Percentiles rank a stretch among this genome's conserved stretches.
phyloP scores from a whole-genome alignment of 2,888 invertebrate species.

The Chymomyza caudatula region DNA sequence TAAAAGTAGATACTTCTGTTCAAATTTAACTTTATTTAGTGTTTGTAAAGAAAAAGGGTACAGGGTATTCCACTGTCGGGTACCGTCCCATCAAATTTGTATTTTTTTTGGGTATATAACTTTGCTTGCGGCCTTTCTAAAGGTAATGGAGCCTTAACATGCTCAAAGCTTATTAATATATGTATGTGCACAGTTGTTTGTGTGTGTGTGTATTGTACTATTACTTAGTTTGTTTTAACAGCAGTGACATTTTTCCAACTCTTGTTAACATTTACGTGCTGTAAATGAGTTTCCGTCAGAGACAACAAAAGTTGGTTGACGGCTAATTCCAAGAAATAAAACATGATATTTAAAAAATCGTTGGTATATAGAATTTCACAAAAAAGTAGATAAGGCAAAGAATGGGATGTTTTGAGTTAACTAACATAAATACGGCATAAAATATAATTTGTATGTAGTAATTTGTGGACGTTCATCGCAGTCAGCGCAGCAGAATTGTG shows the following conservation, averaged over 20 bases:
- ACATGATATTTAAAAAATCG: background rate
- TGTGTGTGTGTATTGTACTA: background rate
- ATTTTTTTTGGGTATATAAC: background rate
- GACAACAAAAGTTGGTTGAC: background rate
- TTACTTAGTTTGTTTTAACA: background rate
- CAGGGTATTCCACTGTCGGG: too few relatives aligned
- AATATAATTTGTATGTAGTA: too few relatives aligned
- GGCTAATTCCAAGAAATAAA: background rate
- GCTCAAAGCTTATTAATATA: constrained; percentile 59
- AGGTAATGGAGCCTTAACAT: constrained; percentile 61
- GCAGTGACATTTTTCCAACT: constrained; percentile 4
- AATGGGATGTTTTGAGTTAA: too few relatives aligned
- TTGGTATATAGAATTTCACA: too few relatives aligned
- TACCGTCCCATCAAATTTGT: too few relatives aligned
- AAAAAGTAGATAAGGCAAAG: too few relatives aligned
- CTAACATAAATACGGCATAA: too few relatives aligned
- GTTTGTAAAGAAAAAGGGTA: too few relatives aligned
- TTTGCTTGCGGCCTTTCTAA: constrained; percentile 38
- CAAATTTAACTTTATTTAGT: too few relatives aligned
- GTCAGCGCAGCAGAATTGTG: too few relatives aligned
- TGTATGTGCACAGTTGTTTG: constrained; percentile 4
- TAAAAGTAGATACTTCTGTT: too few relatives aligned
- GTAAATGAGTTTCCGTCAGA: background rate
- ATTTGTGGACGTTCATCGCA: too few relatives aligned
- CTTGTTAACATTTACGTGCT: background rate